Base-by-base conservation (phyloP, 2,888 invertebrate genomes). In the Drosophila tanythrix region DNA sequence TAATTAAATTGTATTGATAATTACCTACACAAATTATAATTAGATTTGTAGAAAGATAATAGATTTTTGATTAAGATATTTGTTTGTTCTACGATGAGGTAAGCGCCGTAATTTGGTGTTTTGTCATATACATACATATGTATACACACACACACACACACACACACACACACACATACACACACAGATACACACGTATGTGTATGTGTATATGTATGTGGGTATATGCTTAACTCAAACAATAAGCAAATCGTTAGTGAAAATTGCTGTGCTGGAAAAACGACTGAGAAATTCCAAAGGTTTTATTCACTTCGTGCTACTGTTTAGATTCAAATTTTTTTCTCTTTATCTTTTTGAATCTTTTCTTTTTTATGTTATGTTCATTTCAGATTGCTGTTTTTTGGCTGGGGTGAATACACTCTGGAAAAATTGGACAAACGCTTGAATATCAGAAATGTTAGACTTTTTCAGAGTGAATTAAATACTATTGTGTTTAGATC, bases 281-380 rank as follows among this genome's bases (percentile, higher is more conserved):
- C 64, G 48, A 66, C 46, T 27, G 79, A 66, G 78, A 81, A 76
- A 88, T 85, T 88, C 86, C 88, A 81, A 81, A 66, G 74, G 79
- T 74, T 83, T 76, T 83, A 85, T 88, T 85, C 84, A 85, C 85
- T 76, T 65, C 55, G 25, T 55, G 60, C 51, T 40, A 63, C 58
- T 70, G 66, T 73, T 81, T 62, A 71, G 66, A 78, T 78, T 63
- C 50, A 59, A 67, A 69, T 71, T 67, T 68, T 66, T 11, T 40
- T 35, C 13, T 46, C 61, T 51, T 38, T 58, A 48, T 50, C 61
- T 60, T 70, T 31, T 33, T 8, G 35, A 36, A 18, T 38, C 0
- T 10, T 10, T 33, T 33, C 10, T 33, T 10, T 2, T 38, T 43
- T 21, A 33, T 67, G 2, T 57, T 43, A 36, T 27, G 35, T 38